A percentile compares a stretch with the other conserved stretches of the same genome.
Conservation (phyloP, 2,888 invertebrate genomes). For the Noctua janthina region DNA sequence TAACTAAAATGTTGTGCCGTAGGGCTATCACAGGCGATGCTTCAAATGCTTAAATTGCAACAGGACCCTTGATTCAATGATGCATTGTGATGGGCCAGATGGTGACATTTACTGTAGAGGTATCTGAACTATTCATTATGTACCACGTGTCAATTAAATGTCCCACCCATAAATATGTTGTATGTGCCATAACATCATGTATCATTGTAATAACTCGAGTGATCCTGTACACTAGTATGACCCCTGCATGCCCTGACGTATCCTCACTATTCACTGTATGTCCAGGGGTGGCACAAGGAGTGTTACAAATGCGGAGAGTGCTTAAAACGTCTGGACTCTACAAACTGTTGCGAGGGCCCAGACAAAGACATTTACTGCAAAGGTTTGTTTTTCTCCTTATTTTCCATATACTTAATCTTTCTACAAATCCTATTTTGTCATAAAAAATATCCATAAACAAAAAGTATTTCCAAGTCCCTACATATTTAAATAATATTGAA, state of each 20-base stretch:
- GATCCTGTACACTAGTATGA: constrained; percentile 72
- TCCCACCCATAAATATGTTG: constrained; percentile 70
- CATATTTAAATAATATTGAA: constrained; percentile 45
- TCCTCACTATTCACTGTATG: constrained; percentile 87
- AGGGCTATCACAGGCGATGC: constrained; percentile 97
- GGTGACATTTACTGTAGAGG: constrained; percentile 97
- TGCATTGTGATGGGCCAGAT: constrained; percentile 98
- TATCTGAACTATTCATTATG: constrained; percentile 84
- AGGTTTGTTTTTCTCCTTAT: constrained; percentile 91
- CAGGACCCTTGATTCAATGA: constrained; percentile 96
- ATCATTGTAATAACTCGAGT: constrained; percentile 84
- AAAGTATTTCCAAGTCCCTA: constrained; percentile 43
- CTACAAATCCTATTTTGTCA: constrained; percentile 34
- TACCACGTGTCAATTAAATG: constrained; percentile 63
- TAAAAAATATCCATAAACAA: constrained; percentile 47
- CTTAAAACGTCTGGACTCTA: constrained; percentile 96
- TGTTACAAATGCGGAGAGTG: constrained; percentile 98
- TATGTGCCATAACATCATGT: constrained; percentile 79
- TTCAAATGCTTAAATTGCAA: constrained; percentile 97
- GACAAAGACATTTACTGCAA: constrained; percentile 99
- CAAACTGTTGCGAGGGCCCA: constrained; percentile 97
- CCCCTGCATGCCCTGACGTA: constrained; percentile 81
- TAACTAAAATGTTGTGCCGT: constrained; percentile 79
- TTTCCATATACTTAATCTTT: constrained; percentile 55
- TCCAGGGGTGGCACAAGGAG: constrained; percentile 97